Evolutionary conservation across 2,797 vertebrate genomes (phyloP).

Genomic region (Myotis findleyi): DNA sequence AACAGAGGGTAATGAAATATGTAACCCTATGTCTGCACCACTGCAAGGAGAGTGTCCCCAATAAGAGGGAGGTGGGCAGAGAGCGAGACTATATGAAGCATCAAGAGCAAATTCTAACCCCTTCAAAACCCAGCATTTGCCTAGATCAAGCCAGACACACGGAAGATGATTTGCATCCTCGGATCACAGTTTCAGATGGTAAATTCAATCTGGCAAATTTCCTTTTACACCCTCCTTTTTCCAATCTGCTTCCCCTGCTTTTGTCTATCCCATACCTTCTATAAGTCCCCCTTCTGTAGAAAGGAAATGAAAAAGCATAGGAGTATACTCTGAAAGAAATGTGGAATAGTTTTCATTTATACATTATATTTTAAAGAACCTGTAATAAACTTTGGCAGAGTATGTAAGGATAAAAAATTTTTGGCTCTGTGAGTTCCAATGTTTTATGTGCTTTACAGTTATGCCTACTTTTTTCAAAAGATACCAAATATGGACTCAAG

Average conservation of each 20-base stretch:
- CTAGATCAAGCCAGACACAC: not conserved
- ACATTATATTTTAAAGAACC: not conserved
- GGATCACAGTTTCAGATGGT: not conserved
- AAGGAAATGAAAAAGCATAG: constrained; percentile 33
- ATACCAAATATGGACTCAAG: not conserved
- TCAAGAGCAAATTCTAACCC: not conserved
- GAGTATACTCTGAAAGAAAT: not conserved
- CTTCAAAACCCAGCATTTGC: not conserved
- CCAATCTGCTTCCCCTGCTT: not conserved
- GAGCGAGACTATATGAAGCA: not conserved
- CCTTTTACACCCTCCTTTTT: not conserved
- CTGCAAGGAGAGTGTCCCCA: not conserved
- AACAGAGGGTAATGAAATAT: constrained; percentile 15
- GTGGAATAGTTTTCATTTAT: not conserved
- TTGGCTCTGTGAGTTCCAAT: not conserved
- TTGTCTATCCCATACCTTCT: not conserved
- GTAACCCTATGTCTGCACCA: not conserved
- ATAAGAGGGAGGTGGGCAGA: not conserved
- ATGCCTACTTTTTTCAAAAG: not conserved
- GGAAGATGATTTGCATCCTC: not conserved
- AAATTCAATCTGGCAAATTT: constrained; percentile 32
- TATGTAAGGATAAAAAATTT: not conserved
- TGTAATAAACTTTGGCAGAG: not conserved
- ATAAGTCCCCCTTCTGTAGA: not conserved
- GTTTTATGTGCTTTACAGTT: not conserved